Percentiles rank a stretch among this genome's conserved stretches.
These are phyloP conservation scores for Eristalis tenax DNA, from an alignment of 2,888 invertebrate species.

Conservation along the genomic window DNA sequence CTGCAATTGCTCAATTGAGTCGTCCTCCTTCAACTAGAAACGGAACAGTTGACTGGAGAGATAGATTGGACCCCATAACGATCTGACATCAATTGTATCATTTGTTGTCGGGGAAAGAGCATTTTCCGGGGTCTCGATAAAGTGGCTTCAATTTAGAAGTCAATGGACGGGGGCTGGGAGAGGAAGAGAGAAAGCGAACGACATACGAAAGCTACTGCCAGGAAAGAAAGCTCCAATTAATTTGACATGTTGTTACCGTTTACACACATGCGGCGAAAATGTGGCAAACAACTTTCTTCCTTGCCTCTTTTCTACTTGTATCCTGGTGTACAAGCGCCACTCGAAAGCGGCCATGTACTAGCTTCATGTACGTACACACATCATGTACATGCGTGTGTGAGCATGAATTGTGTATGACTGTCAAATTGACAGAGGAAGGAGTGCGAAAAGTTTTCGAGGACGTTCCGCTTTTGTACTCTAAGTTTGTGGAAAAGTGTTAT, in stretches of 20 bases:
- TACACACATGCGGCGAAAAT: constrained; percentile 15
- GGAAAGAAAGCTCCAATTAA: constrained; percentile 26
- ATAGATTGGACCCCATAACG: constrained; percentile 19
- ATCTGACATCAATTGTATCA: constrained; percentile 10
- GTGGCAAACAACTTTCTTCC: neutral
- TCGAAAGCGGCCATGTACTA: neutral
- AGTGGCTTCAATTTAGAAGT: neutral
- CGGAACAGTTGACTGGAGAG: neutral
- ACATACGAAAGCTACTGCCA: constrained; percentile 4
- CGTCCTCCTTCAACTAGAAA: neutral
- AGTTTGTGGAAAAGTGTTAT: neutral
- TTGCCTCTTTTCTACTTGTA: neutral
- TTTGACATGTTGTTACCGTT: constrained; percentile 15
- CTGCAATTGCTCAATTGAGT: constrained; percentile 21
- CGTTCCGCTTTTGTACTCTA: neutral
- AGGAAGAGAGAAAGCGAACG: neutral
- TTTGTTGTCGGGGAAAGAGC: neutral
- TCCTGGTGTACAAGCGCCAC: neutral
- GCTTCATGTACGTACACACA: neutral
- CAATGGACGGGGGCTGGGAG: neutral
- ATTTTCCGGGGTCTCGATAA: neutral
- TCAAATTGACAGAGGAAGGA: neutral
- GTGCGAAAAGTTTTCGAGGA: neutral
- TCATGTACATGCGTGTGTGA: neutral
- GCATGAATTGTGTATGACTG: neutral